These are phyloP conservation scores for Drosophila kepulauana DNA, from an alignment of 1,140 invertebrate species.

Conservation along the genomic window DNA sequence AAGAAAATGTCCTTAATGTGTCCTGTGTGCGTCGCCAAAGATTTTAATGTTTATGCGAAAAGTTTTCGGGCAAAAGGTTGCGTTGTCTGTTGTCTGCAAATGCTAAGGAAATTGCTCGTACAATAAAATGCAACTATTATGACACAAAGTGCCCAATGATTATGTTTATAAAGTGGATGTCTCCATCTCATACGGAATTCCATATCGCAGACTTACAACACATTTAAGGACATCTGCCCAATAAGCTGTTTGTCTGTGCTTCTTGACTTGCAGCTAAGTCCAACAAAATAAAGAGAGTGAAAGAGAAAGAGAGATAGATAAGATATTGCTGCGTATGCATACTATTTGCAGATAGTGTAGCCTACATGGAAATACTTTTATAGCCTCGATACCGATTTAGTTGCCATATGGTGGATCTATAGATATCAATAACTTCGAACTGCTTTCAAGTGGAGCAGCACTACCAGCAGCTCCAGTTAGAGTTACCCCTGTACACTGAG, in stretches of 20 bases:
- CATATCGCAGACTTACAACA: background rate
- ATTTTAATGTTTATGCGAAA: slow-evolving; percentile 80
- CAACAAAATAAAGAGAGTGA: background rate
- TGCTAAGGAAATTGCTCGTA: slow-evolving; percentile 6
- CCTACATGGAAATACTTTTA: slow-evolving; percentile 74
- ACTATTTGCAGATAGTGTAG: slow-evolving; percentile 23
- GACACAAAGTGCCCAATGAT: slow-evolving; percentile 1
- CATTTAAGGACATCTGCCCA: background rate
- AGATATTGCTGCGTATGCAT: slow-evolving; percentile 38
- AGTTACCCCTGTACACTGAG: slow-evolving; percentile 28
- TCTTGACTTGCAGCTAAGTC: slow-evolving; percentile 35
- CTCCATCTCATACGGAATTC: background rate
- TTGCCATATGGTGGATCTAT: slow-evolving; percentile 63
- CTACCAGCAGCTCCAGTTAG: slow-evolving; percentile 15
- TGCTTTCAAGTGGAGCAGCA: slow-evolving; percentile 69
- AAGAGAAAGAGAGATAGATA: slow-evolving; percentile 16
- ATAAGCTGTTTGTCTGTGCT: background rate
- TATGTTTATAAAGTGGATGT: slow-evolving; percentile 3
- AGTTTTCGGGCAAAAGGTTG: slow-evolving; percentile 65
- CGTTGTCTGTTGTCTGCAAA: background rate
- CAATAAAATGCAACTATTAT: slow-evolving; percentile 37
- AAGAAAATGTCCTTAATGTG: slow-evolving; percentile 75
- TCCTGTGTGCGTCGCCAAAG: slow-evolving; percentile 35
- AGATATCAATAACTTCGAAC: slow-evolving; percentile 65
- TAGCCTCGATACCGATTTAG: slow-evolving; percentile 58